Evolutionary conservation across 2,888 invertebrate species (phyloP).

Genomic region (Rhingia rostrata): DNA sequence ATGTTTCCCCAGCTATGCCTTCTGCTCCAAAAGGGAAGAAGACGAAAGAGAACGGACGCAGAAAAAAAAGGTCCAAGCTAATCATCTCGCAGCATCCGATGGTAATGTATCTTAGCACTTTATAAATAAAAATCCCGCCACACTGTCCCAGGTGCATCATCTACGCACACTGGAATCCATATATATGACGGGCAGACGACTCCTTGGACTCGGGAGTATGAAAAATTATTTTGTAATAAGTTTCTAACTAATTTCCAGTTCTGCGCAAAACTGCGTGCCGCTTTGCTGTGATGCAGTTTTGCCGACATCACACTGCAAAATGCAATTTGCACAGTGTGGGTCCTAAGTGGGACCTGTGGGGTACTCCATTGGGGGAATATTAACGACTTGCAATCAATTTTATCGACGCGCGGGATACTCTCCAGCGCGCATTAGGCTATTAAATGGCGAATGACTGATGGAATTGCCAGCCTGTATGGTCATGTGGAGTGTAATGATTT

Average conservation of each 20-base stretch:
- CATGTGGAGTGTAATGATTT: slow-evolving; percentile 37
- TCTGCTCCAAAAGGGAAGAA: not conserved
- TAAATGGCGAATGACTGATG: slow-evolving; percentile 69
- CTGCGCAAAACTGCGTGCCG: slow-evolving; percentile 62
- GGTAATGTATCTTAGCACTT: slow-evolving; percentile 72
- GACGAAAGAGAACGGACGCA: not conserved
- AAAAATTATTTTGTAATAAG: slow-evolving; percentile 74
- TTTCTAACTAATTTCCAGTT: slow-evolving; percentile 65
- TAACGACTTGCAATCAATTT: slow-evolving; percentile 74
- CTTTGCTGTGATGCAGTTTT: slow-evolving; percentile 49
- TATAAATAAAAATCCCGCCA: slow-evolving; percentile 58
- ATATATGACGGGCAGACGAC: not conserved
- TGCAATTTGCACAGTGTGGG: slow-evolving; percentile 73
- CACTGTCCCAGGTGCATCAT: not conserved
- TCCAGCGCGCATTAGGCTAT: slow-evolving; percentile 60
- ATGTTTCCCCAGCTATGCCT: not conserved
- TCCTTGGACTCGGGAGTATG: slow-evolving; percentile 50
- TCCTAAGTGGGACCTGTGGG: slow-evolving; percentile 71
- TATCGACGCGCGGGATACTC: slow-evolving; percentile 58
- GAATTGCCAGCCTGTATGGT: slow-evolving; percentile 45
- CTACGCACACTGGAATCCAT: slow-evolving; percentile 1
- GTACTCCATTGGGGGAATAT: slow-evolving; percentile 63
- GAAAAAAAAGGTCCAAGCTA: slow-evolving; percentile 34
- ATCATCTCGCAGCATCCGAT: slow-evolving; percentile 60
- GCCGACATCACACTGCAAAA: slow-evolving; percentile 36